These are phyloP conservation scores for Hyalella azteca DNA, from an alignment of 2,888 invertebrate species.

Conservation along the genomic window DNA sequence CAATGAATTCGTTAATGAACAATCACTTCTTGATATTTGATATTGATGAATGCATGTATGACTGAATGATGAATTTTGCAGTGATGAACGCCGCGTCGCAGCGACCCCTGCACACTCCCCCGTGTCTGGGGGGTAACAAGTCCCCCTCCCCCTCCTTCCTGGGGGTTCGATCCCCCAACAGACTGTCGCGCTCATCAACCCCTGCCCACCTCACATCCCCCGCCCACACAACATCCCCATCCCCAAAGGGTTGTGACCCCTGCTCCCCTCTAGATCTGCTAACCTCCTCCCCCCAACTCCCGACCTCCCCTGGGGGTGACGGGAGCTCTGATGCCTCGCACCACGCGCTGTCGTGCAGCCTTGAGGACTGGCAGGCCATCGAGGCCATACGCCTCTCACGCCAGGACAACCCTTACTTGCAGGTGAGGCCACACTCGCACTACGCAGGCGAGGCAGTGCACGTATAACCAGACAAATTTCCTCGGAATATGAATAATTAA, in stretches of 20 bases:
- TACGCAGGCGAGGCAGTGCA: conserved; percentile 74
- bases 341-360: conserved; percentile 45
- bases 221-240: background rate
- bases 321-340: conserved; percentile 24
- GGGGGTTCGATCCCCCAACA: background rate
- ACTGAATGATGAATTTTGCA: too few relatives aligned
- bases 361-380: conserved; percentile 72
- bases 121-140: background rate
- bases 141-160: background rate
- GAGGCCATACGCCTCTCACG: conserved; percentile 79
- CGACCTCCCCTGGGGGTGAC: background rate
- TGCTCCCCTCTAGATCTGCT: conserved; percentile 1
- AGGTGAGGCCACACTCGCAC: conserved; percentile 66
- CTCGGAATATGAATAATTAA: too few relatives aligned
- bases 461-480: too few relatives aligned
- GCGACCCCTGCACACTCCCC: background rate
- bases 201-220: background rate
- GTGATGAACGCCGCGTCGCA: too few relatives aligned
- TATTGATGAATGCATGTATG: too few relatives aligned
- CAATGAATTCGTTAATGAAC: too few relatives aligned
- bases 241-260: background rate
- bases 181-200: conserved; percentile 15
- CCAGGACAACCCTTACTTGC: conserved; percentile 83
- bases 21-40: too few relatives aligned
- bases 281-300: background rate